Evolutionary conservation across 1,140 invertebrate species (phyloP), one percentile per base, ranked within the genome.

Genomic region (Paracyclopina nana): DNA sequence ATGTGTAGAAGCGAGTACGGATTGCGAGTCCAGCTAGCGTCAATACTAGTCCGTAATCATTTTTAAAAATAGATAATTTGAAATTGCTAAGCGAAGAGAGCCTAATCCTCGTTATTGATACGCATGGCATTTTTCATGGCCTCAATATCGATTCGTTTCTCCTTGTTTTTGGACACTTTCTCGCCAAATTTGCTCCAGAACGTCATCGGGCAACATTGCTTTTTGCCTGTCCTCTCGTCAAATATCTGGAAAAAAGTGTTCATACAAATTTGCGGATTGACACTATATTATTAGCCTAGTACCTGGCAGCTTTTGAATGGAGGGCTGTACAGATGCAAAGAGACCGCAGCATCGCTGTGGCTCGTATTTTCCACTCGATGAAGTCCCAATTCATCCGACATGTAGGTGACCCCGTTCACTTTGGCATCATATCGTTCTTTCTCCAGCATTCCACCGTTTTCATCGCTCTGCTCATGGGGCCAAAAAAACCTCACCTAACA

Each of bases 271-370:
- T n/a, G n/a, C n/a, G n/a, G n/a, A n/a, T n/a, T n/a, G n/a, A n/a
- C n/a, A n/a, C n/a, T n/a, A n/a, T n/a, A n/a, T n/a, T n/a, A n/a
- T n/a, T n/a, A n/a, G n/a, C n/a, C n/a, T n/a, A n/a, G 20, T 48
- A 48, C 46, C 0, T 76, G 70, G 62, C 94, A 98, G 31, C 73
- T 65, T 42, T 79, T 71, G 63, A 90, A 98, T 1, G 94, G 90
- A 0, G 94, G 94, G 57, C 80, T 85, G 65, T 99, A 99, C 0
- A 99, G 71, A 61, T 99, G 94, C 12, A 99, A 68, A 6, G 85
- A 91, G 0, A 95, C 80, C 0, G 90, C 80, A 2, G 74, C 71
- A 57, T 94, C 80, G 0, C 78, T 72, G 59, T 91, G 78, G 22
- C 83, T 91, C 0, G 80, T 72, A 64, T 99, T 99, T 69, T 94